Evolutionary conservation across 2,888 invertebrate species (phyloP).

Genomic region (Dasysyrphus tricinctus): DNA sequence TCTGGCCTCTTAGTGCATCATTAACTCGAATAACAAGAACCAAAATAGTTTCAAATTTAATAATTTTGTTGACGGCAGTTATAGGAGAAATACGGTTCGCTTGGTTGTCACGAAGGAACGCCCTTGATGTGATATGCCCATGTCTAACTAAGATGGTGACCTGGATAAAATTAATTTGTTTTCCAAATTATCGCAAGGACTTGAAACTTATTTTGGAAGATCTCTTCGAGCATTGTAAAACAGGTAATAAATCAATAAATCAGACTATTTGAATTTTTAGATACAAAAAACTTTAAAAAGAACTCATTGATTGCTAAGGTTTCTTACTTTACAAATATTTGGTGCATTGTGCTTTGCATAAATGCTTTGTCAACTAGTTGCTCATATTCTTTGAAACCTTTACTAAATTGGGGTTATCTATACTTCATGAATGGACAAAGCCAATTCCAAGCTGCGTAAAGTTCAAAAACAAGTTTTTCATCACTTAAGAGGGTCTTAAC

Average conservation of each 20-base stretch:
- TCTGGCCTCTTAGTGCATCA: constrained; percentile 9
- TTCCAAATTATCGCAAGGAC: constrained; percentile 2
- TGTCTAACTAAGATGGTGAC: constrained; percentile 23
- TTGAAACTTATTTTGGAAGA: constrained; percentile 2
- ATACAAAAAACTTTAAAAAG: neutral
- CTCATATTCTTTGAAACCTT: neutral
- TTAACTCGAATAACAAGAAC: neutral
- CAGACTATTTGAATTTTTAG: neutral
- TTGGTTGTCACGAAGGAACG: neutral
- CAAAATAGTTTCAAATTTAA: neutral
- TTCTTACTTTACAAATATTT: neutral
- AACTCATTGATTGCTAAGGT: neutral
- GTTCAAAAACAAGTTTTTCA: neutral
- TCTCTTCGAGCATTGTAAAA: neutral
- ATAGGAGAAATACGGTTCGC: constrained; percentile 12
- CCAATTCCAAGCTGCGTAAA: constrained; percentile 17
- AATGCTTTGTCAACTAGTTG: neutral
- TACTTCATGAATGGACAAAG: neutral
- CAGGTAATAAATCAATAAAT: neutral
- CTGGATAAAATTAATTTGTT: constrained; percentile 22
- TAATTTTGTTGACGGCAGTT: neutral
- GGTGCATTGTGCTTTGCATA: neutral
- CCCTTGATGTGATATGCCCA: constrained; percentile 10
- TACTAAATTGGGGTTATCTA: constrained; percentile 4
- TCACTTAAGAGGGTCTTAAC: neutral